Evolutionary conservation across 2,888 invertebrate species (phyloP), one percentile per base, ranked within the genome.

Genomic region (Spodoptera picta): DNA sequence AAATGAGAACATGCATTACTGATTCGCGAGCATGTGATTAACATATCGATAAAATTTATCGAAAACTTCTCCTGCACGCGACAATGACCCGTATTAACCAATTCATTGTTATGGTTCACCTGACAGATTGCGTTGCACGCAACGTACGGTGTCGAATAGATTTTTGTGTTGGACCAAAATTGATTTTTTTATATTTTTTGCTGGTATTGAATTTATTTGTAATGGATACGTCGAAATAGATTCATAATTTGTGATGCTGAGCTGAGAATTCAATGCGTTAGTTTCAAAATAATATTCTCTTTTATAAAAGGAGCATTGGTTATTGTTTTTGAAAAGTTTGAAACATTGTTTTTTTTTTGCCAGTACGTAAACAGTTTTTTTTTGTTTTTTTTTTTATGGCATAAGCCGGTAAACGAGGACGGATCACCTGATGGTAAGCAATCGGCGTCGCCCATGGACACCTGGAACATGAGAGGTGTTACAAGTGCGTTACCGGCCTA

Each of bases 31-130:
- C 73, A 79, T 72, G 79, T 79, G 81, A 85, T 85, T 85, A 84
- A 81, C 83, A 80, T 85, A 85, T 85, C 83, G 83, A 82, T 83
- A 81, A 82, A 85, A 85, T 85, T 78, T 81, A 82, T 83, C 79
- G 80, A 66, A 73, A 68, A 59, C 46, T 52, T 63, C 66, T 69
- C 61, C 68, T 76, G 75, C 79, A 77, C 77, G 80, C 80, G 81
- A 83, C 83, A 83, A 82, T 82, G 78, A 80, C 79, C 70, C 71
- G 77, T 75, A 82, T 84, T 83, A 83, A 83, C 77, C 75, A 75
- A 80, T 82, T 66, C 74, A 31, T 49, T 72, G 69, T 73, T 76
- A 75, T 71, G 74, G 75, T 75, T 60, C 64, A 47, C 12, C 51
- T 71, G 70, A 78, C 78, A 78, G 73, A 78, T 77, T 74, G 67